These are phyloP conservation scores for Erethizon dorsatum DNA, from an alignment of 2,797 vertebrate genomes.

Conservation along the genomic window DNA sequence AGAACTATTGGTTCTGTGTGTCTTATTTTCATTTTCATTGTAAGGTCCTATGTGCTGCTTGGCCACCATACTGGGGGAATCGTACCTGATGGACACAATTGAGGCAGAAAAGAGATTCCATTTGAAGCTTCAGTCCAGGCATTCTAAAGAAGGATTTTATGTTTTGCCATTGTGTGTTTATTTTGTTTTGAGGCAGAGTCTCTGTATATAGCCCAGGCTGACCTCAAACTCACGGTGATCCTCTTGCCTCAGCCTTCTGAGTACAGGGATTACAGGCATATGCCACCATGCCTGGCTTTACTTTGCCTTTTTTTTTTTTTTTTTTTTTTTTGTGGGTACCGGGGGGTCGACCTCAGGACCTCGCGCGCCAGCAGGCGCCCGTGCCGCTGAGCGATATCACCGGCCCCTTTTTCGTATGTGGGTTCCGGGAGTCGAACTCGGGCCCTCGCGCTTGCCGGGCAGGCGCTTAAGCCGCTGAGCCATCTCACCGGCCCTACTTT, in stretches of 20 bases:
- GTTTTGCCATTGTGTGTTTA: background rate
- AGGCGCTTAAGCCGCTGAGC: too few relatives aligned
- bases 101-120: constrained; percentile 58
- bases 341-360: too few relatives aligned
- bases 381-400: too few relatives aligned
- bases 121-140: background rate
- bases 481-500: too few relatives aligned
- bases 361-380: too few relatives aligned
- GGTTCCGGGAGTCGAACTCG: too few relatives aligned
- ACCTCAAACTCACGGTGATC: background rate
- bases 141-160: constrained; percentile 33
- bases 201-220: background rate
- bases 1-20: background rate
- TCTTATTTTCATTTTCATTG: constrained; percentile 32
- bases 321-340: too few relatives aligned
- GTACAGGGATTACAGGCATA: background rate
- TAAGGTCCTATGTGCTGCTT: background rate
- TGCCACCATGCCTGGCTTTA: background rate
- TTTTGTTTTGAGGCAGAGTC: background rate
- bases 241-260: background rate
- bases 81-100: background rate
- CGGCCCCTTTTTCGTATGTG: too few relatives aligned
- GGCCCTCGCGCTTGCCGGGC: too few relatives aligned
- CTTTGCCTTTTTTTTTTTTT: background rate
- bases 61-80: background rate